These are phyloP conservation scores for Drosophila sp. DNA, from an alignment of 1,140 invertebrate genomes.

Conservation along the genomic window DNA sequence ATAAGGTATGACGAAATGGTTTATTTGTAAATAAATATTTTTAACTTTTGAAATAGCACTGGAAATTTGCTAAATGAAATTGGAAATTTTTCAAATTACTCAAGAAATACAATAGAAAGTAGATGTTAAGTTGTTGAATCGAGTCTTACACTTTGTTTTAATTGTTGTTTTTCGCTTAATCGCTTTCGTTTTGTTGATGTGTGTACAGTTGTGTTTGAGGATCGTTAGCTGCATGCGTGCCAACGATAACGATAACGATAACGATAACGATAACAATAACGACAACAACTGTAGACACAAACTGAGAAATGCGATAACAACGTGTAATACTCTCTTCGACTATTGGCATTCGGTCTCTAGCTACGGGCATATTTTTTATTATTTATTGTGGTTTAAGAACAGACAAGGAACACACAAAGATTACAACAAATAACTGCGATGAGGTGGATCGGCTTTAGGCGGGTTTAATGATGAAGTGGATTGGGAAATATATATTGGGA, in stretches of 20 bases:
- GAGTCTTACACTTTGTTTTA: slow-evolving; percentile 30
- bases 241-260: slow-evolving; percentile 35
- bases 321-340: slow-evolving; percentile 33
- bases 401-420: slow-evolving; percentile 55
- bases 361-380: slow-evolving; percentile 24
- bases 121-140: slow-evolving; percentile 7
- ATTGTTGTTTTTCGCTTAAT: not conserved
- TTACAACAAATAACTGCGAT: slow-evolving; percentile 54
- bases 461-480: slow-evolving; percentile 14
- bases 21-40: too few species aligned
- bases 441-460: slow-evolving; percentile 29
- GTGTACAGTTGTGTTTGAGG: slow-evolving; percentile 33
- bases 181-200: slow-evolving; percentile 1
- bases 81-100: slow-evolving; percentile 1
- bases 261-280: slow-evolving; percentile 30
- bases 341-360: slow-evolving; percentile 31
- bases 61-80: slow-evolving; percentile 4
- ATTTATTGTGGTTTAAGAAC: slow-evolving; percentile 34
- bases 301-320: slow-evolving; percentile 13
- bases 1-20: slow-evolving; percentile 24
- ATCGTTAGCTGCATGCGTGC: slow-evolving; percentile 44
- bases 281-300: slow-evolving; percentile 31
- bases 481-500: not conserved
- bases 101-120: slow-evolving; percentile 25
- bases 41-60: not conserved